Evolutionary conservation across 2,888 invertebrate species (phyloP).

Genomic region (Craniophora ligustri): DNA sequence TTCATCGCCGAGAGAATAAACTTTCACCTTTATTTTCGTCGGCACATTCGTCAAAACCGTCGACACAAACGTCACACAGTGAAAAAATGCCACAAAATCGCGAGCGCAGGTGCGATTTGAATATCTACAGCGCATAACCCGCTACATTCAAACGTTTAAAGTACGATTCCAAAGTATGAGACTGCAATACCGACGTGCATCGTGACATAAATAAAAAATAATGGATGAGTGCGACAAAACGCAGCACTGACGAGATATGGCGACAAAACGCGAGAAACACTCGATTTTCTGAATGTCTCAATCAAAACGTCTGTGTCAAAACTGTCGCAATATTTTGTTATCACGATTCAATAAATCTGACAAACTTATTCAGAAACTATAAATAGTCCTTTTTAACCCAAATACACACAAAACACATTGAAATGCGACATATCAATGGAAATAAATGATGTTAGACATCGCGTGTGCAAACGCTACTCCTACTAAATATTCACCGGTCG

Average conservation of each 20-base stretch:
- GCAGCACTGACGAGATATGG: not conserved
- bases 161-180: conserved; percentile 13
- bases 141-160: conserved; percentile 24
- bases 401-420: conserved; percentile 1
- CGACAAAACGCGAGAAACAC: not conserved
- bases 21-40: conserved; percentile 23
- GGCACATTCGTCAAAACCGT: conserved; percentile 35
- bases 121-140: no score
- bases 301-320: not conserved
- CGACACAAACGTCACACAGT: conserved; percentile 21
- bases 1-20: conserved; percentile 11
- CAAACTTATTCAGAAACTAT: not conserved
- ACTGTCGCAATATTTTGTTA: not conserved
- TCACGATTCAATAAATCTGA: conserved; percentile 1
- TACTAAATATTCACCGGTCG: not conserved
- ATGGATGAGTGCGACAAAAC: not conserved
- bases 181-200: not conserved
- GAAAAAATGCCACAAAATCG: conserved; percentile 33
- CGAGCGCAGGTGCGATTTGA: conserved; percentile 35
- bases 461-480: conserved; percentile 21
- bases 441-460: conserved; percentile 5
- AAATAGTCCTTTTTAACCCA: conserved; percentile 5
- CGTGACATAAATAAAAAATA: not conserved
- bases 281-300: not conserved
- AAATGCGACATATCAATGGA: conserved; percentile 17